Percentiles rank a stretch among this genome's conserved stretches.
Evolutionary conservation across 2,888 invertebrate species (phyloP).

Genomic region (Brachyptera risi): DNA sequence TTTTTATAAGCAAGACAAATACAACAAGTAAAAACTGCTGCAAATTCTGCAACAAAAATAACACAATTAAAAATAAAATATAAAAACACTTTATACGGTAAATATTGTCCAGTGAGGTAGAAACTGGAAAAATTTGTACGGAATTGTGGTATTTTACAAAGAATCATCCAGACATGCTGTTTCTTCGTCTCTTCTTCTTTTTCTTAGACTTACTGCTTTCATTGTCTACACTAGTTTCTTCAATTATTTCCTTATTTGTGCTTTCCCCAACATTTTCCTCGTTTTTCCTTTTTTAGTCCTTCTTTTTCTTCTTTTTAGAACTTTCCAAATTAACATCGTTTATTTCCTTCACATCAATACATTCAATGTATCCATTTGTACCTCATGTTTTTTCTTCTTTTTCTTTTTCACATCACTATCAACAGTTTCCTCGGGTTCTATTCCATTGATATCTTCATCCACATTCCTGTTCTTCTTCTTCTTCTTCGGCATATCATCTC

Average conservation of each 20-base stretch:
- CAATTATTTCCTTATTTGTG: background rate
- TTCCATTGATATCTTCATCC: conserved; percentile 22
- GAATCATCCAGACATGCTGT: too few relatives aligned
- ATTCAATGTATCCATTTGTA: too few relatives aligned
- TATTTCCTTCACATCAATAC: background rate
- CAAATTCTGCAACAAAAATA: too few relatives aligned
- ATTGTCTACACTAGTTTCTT: background rate
- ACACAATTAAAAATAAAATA: too few relatives aligned
- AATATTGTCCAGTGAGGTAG: too few relatives aligned
- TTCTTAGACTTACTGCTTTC: background rate
- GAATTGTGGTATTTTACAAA: too few relatives aligned
- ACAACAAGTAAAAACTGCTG: too few relatives aligned
- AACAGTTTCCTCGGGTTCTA: conserved; percentile 21
- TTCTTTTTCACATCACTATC: background rate
- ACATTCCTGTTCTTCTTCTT: conserved; percentile 31
- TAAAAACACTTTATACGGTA: too few relatives aligned
- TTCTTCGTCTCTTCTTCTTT: background rate
- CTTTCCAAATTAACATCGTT: background rate
- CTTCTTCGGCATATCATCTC: conserved; percentile 24
- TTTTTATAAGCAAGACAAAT: too few relatives aligned
- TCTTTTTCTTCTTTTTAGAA: background rate
- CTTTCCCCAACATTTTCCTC: background rate
- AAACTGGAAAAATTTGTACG: too few relatives aligned
- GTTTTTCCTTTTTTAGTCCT: background rate
- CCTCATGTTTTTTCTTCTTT: background rate